Evolutionary conservation across 2,797 vertebrate genomes (phyloP), one percentile per base, ranked within the genome.

Genomic region (Oreochromis mossambicus): DNA sequence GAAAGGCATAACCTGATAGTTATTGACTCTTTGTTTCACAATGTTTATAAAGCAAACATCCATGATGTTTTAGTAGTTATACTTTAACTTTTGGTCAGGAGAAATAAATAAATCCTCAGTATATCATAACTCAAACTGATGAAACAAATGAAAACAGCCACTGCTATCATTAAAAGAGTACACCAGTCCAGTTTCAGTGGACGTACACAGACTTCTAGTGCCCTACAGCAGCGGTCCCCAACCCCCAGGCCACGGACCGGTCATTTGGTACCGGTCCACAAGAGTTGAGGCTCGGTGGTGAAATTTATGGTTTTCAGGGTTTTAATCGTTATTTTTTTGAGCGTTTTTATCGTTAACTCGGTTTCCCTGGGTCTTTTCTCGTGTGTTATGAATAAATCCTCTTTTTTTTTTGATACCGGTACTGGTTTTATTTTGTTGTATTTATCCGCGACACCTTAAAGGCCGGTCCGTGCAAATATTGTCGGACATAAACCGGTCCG

Each of bases 401-500:
- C n/a, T 52, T 52, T 52, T 52, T 52, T 11, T 52, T 52, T 12
- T 52, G 5, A 0, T 21, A 52, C n/a, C 5, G 3, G 51, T 52
- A 21, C 10, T 21, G 1, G 1, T 0, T 5, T 46, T 15, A 19
- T 50, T 1, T 1, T 12, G 1, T 48, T 24, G 6, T 54, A 13
- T 54, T 54, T 54, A 54, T 54, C 51, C 1, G 3, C 29, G 19
- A 34, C 29, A 61, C 56, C 56, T 61, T 61, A 19, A 2, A 61
- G 29, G 56, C 15, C 29, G 0, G 29, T 34, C 56, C 0, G 5
- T 2, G 1, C 2, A 61, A 61, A 61, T 61, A 61, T 61, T 61
- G 5, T 4, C 19, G 0, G 9, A 19, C 9, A 61, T 61, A 61
- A 19, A 34, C 56, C 2, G 0, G 29, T 34, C 1, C 29, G 0